Conservation (phyloP, 2,797 vertebrate genomes). For the Ambastaia sidthimunki region DNA sequence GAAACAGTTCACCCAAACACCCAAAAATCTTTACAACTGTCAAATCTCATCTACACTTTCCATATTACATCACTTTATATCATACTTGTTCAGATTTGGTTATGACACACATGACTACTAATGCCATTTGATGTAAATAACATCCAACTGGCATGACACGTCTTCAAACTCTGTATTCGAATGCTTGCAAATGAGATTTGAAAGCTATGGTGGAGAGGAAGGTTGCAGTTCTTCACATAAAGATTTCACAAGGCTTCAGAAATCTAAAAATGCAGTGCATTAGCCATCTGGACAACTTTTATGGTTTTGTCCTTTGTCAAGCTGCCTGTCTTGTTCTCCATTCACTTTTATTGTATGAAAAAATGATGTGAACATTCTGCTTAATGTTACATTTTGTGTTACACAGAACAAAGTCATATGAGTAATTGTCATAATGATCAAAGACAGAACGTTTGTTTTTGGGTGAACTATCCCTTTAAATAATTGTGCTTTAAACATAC, state of each 20-base stretch:
- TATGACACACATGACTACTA: neutral
- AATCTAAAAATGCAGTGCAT: neutral
- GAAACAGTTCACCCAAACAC: slow-evolving; percentile 9
- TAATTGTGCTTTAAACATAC: slow-evolving; percentile 36
- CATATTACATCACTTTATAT: neutral
- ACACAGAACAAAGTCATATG: neutral
- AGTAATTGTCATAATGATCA: neutral
- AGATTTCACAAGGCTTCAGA: neutral
- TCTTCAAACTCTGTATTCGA: neutral
- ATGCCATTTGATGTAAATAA: neutral
- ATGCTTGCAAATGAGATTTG: neutral
- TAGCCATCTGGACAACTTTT: neutral
- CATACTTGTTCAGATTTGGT: neutral
- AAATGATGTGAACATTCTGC: neutral
- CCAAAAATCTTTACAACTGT: neutral
- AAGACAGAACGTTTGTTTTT: slow-evolving; percentile 1
- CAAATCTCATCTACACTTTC: neutral
- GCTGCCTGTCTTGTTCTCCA: neutral
- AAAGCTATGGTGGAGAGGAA: neutral
- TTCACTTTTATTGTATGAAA: neutral
- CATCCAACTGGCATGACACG: neutral
- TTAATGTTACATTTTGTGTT: neutral
- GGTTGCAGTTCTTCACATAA: neutral
- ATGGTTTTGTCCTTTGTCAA: neutral
- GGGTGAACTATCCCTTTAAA: slow-evolving; percentile 3